Base-by-base conservation (phyloP, 1,140 invertebrate genomes). In the Ephestia elutella region DNA sequence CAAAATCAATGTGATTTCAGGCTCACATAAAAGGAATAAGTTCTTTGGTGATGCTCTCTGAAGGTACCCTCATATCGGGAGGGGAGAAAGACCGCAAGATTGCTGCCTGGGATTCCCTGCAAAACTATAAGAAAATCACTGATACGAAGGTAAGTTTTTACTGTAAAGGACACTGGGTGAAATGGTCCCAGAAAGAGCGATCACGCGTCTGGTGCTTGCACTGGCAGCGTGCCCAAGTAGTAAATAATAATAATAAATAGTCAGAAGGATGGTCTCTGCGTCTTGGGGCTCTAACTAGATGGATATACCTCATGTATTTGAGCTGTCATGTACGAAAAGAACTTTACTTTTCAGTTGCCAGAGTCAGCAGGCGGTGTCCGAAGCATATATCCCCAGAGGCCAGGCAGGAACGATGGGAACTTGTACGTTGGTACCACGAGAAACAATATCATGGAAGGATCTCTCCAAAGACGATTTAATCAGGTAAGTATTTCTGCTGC, bases 391-490 rank as follows among this genome's bases (percentile, higher is more conserved):
- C 95, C 96, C 0, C 95, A 96, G 83, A 89, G 94, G 54, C 94
- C 94, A 0, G 95, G 94, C 0, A 90, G 95, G 63, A 95, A 96
- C 70, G 96, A 97, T 73, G 95, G 96, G 0, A 96, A 96, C 75
- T 93, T 98, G 55, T 98, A 96, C 75, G 95, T 98, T 7, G 97
- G 97, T 13, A 98, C 97, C 7, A 97, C 95, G 0, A 93, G 93
- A 59, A 99, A 99, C 81, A 95, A 96, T 71, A 96, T 99, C 50
- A 89, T 98, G 62, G 95, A 97, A 82, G 97, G 97, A n/a, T 97
- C 96, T 0, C 80, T 97, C 25, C 95, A 97, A 70, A 90, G 96
- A 63, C 91, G 96, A 75, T 97, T 98, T 75, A 96, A 95, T 69
- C 96, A 97, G 90, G 93, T 94, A 86, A 56, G 7, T 2, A 3